These are phyloP conservation scores for Oncorhynchus keta DNA, from an alignment of 2,113 vertebrate genomes.

Conservation along the genomic window DNA sequence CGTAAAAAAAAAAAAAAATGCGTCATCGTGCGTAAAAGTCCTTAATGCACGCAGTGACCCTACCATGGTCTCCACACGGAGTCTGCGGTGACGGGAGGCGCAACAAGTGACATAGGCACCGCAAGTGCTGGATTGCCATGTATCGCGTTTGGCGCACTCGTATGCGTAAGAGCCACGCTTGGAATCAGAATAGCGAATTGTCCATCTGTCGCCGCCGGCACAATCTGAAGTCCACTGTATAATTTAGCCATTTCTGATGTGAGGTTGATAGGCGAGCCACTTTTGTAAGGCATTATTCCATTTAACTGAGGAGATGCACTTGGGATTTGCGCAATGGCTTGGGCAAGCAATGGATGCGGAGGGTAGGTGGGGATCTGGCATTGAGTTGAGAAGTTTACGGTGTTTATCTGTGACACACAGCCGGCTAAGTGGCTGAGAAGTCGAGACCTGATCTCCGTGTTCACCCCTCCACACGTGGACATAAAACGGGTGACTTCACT, in stretches of 20 bases:
- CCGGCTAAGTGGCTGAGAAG: conserved; percentile 89
- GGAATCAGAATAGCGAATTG: conserved; percentile 92
- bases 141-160: conserved; percentile 59
- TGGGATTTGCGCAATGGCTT: conserved; percentile 69
- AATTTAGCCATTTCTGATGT: conserved; percentile 75
- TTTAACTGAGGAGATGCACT: conserved; percentile 66
- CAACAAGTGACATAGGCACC: conserved; percentile 58
- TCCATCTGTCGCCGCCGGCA: conserved; percentile 82
- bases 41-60: conserved; percentile 30
- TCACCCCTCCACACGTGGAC: conserved; percentile 91
- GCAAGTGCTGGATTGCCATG: conserved; percentile 57
- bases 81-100: conserved; percentile 77
- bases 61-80: conserved; percentile 97
- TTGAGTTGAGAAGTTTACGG: conserved; percentile 78
- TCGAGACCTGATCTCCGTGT: conserved; percentile 85
- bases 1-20: too few relatives aligned
- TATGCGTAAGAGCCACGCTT: conserved; percentile 77
- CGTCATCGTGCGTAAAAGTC: neutral
- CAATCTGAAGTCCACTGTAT: conserved; percentile 86
- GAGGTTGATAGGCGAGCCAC: conserved; percentile 35
- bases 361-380: conserved; percentile 64
- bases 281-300: conserved; percentile 75
- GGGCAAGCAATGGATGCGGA: conserved; percentile 62
- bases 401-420: conserved; percentile 89
- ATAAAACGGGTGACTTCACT: conserved; percentile 94